phyloP scores from a whole-genome alignment of 2,888 invertebrate genomes.

The Ornithoptera priamus region DNA sequence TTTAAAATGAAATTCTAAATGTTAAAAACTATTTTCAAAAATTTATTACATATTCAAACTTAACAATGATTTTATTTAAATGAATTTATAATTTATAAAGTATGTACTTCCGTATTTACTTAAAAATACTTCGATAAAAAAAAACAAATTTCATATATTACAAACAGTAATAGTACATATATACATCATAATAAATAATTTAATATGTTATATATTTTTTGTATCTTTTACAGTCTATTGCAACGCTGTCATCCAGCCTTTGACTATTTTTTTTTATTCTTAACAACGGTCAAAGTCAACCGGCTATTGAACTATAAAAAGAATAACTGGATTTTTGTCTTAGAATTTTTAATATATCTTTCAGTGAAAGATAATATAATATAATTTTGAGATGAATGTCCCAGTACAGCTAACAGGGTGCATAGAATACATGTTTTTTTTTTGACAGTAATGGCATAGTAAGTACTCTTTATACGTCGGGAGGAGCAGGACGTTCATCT shows the following conservation, averaged over 20 bases:
- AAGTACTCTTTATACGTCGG: no score
- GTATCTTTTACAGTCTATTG: background rate
- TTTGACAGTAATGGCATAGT: no score
- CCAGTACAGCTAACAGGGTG: no score
- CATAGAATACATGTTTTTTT: no score
- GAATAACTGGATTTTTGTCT: background rate
- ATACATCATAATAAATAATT: background rate
- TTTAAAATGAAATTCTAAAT: constrained; percentile 2
- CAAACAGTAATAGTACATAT: background rate
- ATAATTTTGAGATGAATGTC: no score
- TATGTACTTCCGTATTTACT: background rate
- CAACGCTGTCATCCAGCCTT: background rate
- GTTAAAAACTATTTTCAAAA: background rate
- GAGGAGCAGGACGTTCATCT: no score
- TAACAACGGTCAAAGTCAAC: no score
- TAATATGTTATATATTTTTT: background rate
- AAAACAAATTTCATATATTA: background rate
- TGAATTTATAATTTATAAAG: background rate
- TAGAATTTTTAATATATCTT: no score
- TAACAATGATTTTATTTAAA: background rate
- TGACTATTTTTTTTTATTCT: background rate
- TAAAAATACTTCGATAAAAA: background rate
- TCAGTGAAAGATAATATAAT: no score
- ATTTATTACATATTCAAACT: background rate
- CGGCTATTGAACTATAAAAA: background rate